A percentile compares a stretch with the other conserved stretches of the same genome.
Evolutionary conservation across 2,888 invertebrate species (phyloP).

Genomic region (Frankliniella fusca): DNA sequence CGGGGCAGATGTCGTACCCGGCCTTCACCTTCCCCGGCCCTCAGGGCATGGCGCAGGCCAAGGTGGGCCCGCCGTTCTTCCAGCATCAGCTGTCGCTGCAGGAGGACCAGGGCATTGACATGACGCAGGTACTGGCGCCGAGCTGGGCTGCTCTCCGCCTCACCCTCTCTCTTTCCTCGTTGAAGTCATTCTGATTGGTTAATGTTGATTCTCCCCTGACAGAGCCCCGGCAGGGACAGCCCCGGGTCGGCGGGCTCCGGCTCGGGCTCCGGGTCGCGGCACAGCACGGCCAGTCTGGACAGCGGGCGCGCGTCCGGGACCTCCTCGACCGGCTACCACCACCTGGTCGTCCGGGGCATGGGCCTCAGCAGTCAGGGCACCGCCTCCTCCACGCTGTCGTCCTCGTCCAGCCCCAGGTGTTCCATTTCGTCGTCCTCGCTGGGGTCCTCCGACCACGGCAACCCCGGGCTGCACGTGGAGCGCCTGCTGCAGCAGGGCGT

Average conservation of each 20-base stretch:
- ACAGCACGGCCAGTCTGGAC: constrained; percentile 85
- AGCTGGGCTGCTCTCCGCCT: background rate
- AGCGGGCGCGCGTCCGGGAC: constrained; percentile 80
- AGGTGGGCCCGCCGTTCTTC: constrained; percentile 65
- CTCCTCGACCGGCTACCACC: constrained; percentile 46
- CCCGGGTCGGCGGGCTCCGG: constrained; percentile 85
- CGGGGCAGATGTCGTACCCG: constrained; percentile 57
- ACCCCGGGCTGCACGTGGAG: constrained; percentile 62
- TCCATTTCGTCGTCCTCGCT: constrained; percentile 74
- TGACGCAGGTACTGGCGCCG: constrained; percentile 63
- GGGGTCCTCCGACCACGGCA: constrained; percentile 59
- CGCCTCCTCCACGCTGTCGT: constrained; percentile 52
- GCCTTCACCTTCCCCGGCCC: constrained; percentile 68
- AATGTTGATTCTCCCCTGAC: constrained; percentile 42
- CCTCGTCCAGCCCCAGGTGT: constrained; percentile 59
- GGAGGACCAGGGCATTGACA: constrained; percentile 84
- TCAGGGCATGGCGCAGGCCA: constrained; percentile 53
- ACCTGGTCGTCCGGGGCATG: constrained; percentile 36
- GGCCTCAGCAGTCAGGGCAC: constrained; percentile 37
- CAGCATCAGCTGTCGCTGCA: constrained; percentile 77
- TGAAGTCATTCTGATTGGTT: background rate
- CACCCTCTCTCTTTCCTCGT: background rate
- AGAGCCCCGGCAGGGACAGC: constrained; percentile 90
- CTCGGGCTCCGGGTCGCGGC: constrained; percentile 80
- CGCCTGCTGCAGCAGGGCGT: constrained; percentile 68